These are phyloP conservation scores for Oryzias woworae DNA, from an alignment of 2,113 vertebrate genomes.

Conservation along the genomic window DNA sequence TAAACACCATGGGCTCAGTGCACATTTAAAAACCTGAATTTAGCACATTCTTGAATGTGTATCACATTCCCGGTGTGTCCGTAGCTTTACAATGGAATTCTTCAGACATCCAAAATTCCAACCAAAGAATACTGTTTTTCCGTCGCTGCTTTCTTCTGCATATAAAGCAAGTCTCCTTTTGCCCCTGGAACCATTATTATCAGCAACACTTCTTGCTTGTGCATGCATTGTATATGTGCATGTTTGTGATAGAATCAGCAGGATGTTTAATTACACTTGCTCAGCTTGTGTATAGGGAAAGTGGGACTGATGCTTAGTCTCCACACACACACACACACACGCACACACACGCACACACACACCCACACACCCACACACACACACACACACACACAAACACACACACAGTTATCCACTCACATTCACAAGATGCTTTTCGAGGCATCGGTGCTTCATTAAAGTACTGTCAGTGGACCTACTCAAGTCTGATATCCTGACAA, in stretches of 20 bases:
- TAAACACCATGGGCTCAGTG: no score
- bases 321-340: constrained; percentile 11
- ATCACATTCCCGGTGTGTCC: background rate
- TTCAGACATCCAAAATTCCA: constrained; percentile 13
- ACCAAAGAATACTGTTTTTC: constrained; percentile 25
- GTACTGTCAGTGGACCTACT: constrained; percentile 50
- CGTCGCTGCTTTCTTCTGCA: constrained; percentile 16
- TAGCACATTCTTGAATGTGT: no score
- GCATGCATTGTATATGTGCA: constrained; percentile 15
- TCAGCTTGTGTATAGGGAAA: constrained; percentile 40
- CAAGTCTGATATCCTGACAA: constrained; percentile 41
- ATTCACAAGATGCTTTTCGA: constrained; percentile 11
- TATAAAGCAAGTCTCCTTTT: constrained; percentile 35
- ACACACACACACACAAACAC: constrained; percentile 5
- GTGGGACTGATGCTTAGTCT: constrained; percentile 29
- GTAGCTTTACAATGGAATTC: constrained; percentile 11
- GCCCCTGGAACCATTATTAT: constrained; percentile 20
- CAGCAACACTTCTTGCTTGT: constrained; percentile 7
- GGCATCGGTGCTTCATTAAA: constrained; percentile 59
- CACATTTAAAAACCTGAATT: no score
- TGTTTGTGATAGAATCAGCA: constrained; percentile 54
- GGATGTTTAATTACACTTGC: constrained; percentile 62
- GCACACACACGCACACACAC: no score
- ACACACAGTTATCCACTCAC: background rate
- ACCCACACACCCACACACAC: constrained; percentile 5